Percentiles rank a stretch among this genome's conserved stretches.
Evolutionary conservation across 2,797 vertebrate species (phyloP).

Genomic region (Falco rusticolus): DNA sequence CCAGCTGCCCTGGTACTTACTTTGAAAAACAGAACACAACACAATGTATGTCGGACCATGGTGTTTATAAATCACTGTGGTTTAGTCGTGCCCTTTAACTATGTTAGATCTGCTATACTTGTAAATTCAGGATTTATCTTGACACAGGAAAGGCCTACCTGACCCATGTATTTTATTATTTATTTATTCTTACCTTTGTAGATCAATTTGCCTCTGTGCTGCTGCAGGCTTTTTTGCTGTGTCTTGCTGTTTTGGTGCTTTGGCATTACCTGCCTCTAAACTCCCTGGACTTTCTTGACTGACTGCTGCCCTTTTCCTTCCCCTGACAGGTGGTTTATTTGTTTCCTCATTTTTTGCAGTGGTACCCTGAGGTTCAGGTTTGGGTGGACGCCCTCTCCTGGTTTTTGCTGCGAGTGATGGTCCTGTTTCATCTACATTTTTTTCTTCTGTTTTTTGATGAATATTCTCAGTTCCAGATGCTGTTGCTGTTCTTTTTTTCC

Average conservation of each 20-base stretch:
- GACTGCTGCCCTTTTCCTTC: slow-evolving; percentile 88
- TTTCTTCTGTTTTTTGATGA: slow-evolving; percentile 81
- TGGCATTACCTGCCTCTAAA: slow-evolving; percentile 89
- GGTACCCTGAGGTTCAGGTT: slow-evolving; percentile 80
- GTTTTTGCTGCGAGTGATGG: slow-evolving; percentile 85
- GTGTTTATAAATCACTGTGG: background rate
- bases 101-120: background rate
- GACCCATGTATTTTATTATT: background rate
- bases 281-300: slow-evolving; percentile 82
- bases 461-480: slow-evolving; percentile 86
- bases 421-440: slow-evolving; percentile 78
- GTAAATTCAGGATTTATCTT: background rate
- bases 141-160: background rate
- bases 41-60: too few relatives aligned
- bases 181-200: slow-evolving; percentile 87
- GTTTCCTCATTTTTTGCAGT: slow-evolving; percentile 80
- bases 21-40: background rate
- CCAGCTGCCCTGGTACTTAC: background rate
- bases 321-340: slow-evolving; percentile 84
- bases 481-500: slow-evolving; percentile 79
- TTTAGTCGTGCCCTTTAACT: background rate
- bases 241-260: slow-evolving; percentile 94
- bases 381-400: slow-evolving; percentile 91
- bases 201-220: slow-evolving; percentile 95
- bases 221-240: slow-evolving; percentile 88